Conservation (phyloP, 2,113 vertebrate species). For the Pavo muticus region DNA sequence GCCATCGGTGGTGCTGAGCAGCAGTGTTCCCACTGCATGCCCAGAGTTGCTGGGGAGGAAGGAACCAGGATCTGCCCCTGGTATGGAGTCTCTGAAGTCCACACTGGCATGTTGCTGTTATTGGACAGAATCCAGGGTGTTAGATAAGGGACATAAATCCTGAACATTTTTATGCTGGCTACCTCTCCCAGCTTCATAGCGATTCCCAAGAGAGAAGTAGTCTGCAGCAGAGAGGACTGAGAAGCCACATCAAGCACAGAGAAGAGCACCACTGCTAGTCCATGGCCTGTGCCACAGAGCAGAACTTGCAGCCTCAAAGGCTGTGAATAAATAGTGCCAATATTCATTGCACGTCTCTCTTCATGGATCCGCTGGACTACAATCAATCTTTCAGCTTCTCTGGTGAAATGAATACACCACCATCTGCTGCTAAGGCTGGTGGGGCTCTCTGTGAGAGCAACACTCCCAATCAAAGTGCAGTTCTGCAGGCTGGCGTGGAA, state of each 20-base stretch:
- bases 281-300: not conserved
- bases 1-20: fast-evolving
- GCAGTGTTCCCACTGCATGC: fast-evolving
- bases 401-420: not conserved
- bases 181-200: not conserved
- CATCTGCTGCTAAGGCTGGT: not conserved
- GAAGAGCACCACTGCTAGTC: not conserved
- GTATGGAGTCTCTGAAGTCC: not conserved
- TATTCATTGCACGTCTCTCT: not conserved
- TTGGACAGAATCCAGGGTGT: not conserved
- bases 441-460: not conserved
- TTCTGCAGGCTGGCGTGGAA: not conserved
- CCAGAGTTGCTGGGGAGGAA: not conserved
- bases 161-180: not conserved
- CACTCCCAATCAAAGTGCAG: not conserved
- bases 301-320: not conserved
- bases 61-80: not conserved
- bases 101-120: not conserved
- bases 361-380: not conserved
- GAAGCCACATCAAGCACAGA: not conserved
- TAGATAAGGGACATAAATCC: not conserved
- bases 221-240: not conserved
- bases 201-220: not conserved
- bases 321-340: not conserved
- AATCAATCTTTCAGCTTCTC: not conserved